Evolutionary conservation across 2,797 vertebrate genomes (phyloP), one percentile per base, ranked within the genome.

Genomic region (Xyrichtys novacula): DNA sequence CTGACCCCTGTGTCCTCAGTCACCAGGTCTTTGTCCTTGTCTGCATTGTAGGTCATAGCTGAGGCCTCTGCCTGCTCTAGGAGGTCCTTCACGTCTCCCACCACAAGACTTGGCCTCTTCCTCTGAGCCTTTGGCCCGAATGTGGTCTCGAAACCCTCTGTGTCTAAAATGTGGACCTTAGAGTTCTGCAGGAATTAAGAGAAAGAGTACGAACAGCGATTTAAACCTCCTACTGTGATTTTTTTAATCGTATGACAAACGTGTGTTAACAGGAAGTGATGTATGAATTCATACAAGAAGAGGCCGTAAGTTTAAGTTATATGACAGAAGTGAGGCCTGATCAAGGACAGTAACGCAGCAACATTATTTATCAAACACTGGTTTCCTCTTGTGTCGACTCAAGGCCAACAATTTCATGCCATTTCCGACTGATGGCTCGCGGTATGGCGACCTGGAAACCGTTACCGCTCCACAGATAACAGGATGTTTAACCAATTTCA

Each of bases 91-190:
- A 99, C 19, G 28, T 98, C 98, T 20, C 87, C 93, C 0, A 90
- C 95, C 65, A 85, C 28, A n/a, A 99, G 93, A 71, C 88, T 97
- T 58, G 98, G 98, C 57, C 93, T 93, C 74, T 99, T 99, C 86
- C 98, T 95, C 77, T 98, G 98, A 15, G 97, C 91, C 72, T 97
- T 98, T 2, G 97, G 97, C 38, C 98, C 97, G 92, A 99, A 99
- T 0, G 97, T 99, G 14, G 92, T 97, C 87, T 96, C 96, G 71
- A 97, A 99, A 0, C 95, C 97, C 84, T 99, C 98, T 0, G 96
- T 99, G 89, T 99, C 98, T 65, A 99, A 93, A 92, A 99, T 99
- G 80, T 99, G 98, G 66, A 98, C 96, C 86, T 96, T 98, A 49
- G 97, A 93, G 58, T 96, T 97, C 97, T 99, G 91, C 58, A 34